A percentile compares a stretch with the other conserved stretches of the same genome.
These are phyloP conservation scores for Quadriops clusia DNA, from an alignment of 2,888 invertebrate genomes.

Conservation along the genomic window DNA sequence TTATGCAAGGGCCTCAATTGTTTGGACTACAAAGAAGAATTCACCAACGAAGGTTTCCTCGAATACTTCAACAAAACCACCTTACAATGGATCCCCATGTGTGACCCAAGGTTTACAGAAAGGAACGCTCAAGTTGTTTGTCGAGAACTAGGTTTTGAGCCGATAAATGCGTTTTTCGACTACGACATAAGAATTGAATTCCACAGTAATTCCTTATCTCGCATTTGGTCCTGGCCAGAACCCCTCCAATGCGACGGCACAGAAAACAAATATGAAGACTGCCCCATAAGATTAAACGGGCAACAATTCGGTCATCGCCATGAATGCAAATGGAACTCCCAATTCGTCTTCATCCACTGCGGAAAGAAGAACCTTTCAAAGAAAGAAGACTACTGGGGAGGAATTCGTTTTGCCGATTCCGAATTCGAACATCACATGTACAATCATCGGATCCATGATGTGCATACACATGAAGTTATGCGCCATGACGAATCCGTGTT, in stretches of 20 bases:
- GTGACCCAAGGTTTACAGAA: slow-evolving; percentile 90
- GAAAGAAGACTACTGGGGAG: slow-evolving; percentile 83
- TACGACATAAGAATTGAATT: slow-evolving; percentile 78
- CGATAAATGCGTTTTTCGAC: slow-evolving; percentile 78
- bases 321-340: slow-evolving; percentile 78
- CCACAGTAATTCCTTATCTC: slow-evolving; percentile 74
- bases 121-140: slow-evolving; percentile 96
- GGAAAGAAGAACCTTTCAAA: slow-evolving; percentile 56
- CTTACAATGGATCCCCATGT: slow-evolving; percentile 92
- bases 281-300: slow-evolving; percentile 79
- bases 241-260: slow-evolving; percentile 74
- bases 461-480: slow-evolving; percentile 61
- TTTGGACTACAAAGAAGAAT: slow-evolving; percentile 43
- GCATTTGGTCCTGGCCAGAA: slow-evolving; percentile 92
- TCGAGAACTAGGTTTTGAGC: slow-evolving; percentile 79
- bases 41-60: slow-evolving; percentile 70
- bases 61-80: slow-evolving; percentile 94
- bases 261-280: slow-evolving; percentile 67
- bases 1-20: slow-evolving; percentile 69
- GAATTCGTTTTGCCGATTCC: slow-evolving; percentile 80
- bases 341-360: slow-evolving; percentile 90
- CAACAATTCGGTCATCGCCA: slow-evolving; percentile 76
- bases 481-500: slow-evolving; percentile 64
- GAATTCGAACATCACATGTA: slow-evolving; percentile 81
- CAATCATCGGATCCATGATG: slow-evolving; percentile 70